Conservation (phyloP, 1,140 invertebrate genomes). For the Orius insidiosus region DNA sequence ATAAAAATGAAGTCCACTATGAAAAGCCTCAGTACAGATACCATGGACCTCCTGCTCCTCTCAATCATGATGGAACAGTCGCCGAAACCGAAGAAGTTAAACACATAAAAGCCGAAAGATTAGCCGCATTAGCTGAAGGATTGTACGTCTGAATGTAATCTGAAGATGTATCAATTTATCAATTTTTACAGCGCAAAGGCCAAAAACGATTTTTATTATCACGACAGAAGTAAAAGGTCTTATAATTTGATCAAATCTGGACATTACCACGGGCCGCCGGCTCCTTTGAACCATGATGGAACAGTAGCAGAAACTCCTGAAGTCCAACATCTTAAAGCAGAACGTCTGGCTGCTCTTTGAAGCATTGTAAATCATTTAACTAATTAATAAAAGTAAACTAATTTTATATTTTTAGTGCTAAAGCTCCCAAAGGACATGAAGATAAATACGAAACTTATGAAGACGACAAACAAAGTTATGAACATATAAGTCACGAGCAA, state of each 20-base stretch:
- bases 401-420: neutral
- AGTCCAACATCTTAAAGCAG: neutral
- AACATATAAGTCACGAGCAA: neutral
- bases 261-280: neutral
- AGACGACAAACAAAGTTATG: too few species aligned
- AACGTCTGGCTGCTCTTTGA: neutral
- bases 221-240: neutral
- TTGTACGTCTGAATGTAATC: too few species aligned
- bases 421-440: neutral
- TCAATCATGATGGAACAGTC: constrained; percentile 1
- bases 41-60: neutral
- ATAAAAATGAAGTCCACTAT: neutral
- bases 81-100: neutral
- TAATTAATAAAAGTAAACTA: too few species aligned
- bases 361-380: neutral
- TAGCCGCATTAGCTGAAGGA: neutral
- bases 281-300: constrained; percentile 1
- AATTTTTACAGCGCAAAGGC: neutral
- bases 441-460: neutral
- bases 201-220: neutral
- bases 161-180: neutral
- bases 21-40: neutral
- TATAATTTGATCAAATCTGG: neutral
- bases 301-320: neutral
- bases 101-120: neutral